phyloP scores from a whole-genome alignment of 2,888 invertebrate species.

The Stenchaetothrips biformis region DNA sequence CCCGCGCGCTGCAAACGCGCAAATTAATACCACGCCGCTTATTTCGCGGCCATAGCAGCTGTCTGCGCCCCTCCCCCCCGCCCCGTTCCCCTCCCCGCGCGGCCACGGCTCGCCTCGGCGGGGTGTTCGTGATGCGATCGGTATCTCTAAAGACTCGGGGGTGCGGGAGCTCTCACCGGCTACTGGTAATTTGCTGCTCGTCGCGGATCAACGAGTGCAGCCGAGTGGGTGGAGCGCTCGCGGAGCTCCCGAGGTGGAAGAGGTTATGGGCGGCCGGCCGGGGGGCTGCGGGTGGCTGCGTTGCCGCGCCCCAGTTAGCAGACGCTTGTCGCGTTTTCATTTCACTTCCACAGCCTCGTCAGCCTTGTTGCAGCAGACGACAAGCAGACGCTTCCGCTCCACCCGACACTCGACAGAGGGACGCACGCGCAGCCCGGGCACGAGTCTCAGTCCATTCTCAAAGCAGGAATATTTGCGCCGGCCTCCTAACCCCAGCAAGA shows the following conservation, averaged over 20 bases:
- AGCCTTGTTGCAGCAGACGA: neutral
- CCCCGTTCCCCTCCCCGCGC: neutral
- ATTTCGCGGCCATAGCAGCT: neutral
- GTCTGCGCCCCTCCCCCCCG: neutral
- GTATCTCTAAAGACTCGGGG: too few species aligned
- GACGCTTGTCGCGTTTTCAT: too few species aligned
- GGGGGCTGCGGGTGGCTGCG: too few species aligned
- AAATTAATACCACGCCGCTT: slow-evolving; percentile 8
- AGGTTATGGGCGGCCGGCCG: neutral
- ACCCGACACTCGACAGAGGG: neutral
- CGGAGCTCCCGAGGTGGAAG: neutral
- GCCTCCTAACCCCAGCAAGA: too few species aligned
- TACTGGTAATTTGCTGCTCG: neutral
- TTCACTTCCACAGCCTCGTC: too few species aligned
- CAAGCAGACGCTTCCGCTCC: slow-evolving; percentile 16
- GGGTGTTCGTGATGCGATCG: too few species aligned
- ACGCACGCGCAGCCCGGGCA: neutral
- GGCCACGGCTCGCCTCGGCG: neutral
- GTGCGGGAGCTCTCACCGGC: neutral
- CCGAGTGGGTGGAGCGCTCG: neutral
- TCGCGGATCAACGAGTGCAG: neutral
- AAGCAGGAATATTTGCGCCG: too few species aligned
- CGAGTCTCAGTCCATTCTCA: too few species aligned
- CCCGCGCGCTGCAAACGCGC: neutral
- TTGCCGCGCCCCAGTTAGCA: too few species aligned